These are phyloP conservation scores for Alca torda DNA, from an alignment of 2,797 vertebrate genomes.

Conservation along the genomic window DNA sequence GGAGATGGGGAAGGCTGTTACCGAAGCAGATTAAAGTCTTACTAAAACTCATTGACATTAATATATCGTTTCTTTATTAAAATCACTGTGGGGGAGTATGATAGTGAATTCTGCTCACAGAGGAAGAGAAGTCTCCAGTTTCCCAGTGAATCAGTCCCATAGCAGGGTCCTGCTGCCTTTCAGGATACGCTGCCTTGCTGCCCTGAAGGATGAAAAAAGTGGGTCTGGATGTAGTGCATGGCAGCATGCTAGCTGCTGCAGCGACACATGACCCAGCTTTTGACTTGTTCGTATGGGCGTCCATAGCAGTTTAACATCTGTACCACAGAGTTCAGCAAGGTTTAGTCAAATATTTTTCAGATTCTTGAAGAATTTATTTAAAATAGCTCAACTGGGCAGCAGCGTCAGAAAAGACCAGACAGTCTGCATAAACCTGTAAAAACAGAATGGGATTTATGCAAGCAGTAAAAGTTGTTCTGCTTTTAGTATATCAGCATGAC, in stretches of 20 bases:
- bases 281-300: fast-evolving
- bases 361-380: not conserved
- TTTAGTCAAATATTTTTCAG: not conserved
- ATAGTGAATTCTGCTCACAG: fast-evolving
- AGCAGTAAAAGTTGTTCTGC: not conserved
- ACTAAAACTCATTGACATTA: not conserved
- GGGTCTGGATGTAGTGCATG: fast-evolving
- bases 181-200: not conserved
- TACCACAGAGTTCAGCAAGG: not conserved
- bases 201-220: fast-evolving
- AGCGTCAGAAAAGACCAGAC: fast-evolving
- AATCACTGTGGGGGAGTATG: fast-evolving
- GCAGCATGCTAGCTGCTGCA: fast-evolving
- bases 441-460: not conserved
- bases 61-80: not conserved
- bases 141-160: fast-evolving
- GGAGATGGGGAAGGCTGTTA: fast-evolving
- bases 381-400: not conserved
- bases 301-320: not conserved
- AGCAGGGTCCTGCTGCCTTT: not conserved
- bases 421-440: not conserved
- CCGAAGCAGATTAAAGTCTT: not conserved
- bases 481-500: not conserved
- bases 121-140: not conserved
- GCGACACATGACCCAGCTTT: fast-evolving